Evolutionary conservation across 1,140 invertebrate species (phyloP), one percentile per base, ranked within the genome.

Genomic region (Papilio aristodemus): DNA sequence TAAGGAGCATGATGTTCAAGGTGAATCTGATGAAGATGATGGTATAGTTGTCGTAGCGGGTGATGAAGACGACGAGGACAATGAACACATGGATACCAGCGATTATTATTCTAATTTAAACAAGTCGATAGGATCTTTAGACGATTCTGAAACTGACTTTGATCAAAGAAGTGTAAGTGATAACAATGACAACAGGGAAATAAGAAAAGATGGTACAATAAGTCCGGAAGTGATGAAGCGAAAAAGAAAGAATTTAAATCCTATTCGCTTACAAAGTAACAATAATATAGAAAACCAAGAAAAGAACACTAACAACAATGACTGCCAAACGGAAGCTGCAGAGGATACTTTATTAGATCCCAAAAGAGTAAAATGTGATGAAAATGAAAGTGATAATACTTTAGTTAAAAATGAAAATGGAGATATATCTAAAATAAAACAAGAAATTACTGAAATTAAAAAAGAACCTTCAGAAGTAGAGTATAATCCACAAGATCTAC

Each of bases 241-340:
- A 58, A 98, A 98, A 91, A 92, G 98, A 59, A 99, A 99, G 90
- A 98, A 95, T 78, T 95, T 97, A 77, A 98, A 98, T 86, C 98
- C 97, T 0, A 97, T 96, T 0, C 93, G 97, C 68, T 97, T 89
- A 41, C 83, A 86, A 66, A 86, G 84, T 75, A 81, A 81, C 57
- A 78, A 76, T 59, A 37, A 66, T 14, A 19, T 46, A 25, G 78
- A 78, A 14, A 75, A 71, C 67, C 75, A 71, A 25, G 69, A 75
- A 50, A 43, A 64, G 25, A 70, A 76, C 57, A 59, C 72, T 62
- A 67, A 77, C 72, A 78, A 67, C 36, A 70, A 77, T 27, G 71
- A 79, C 17, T 63, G 69, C 13, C 41, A 74, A 25, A 72, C 62
- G n/a, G 76, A 83, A 5, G 27, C 14, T 17, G 9, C 10, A 4